Base-by-base conservation (phyloP, 1,140 invertebrate genomes). In the Drosophila orena region DNA sequence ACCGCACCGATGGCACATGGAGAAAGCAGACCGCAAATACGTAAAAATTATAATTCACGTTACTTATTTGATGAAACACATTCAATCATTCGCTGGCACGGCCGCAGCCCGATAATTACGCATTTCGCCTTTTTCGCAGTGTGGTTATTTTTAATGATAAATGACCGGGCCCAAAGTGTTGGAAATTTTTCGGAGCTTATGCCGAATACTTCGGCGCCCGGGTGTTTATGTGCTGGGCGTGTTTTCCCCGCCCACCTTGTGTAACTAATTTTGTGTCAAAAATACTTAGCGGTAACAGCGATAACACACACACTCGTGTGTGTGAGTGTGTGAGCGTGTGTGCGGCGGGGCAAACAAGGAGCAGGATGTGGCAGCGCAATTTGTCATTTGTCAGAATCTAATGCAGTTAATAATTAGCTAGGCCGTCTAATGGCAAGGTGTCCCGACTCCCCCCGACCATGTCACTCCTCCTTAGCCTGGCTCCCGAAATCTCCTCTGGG, bases 61-160 rank as follows among this genome's bases (percentile, higher is more conserved):
- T 88, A 88, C 76, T 79, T 89, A 88, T 88, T 88, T 88, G 83
- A 89, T 89, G 83, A 89, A 88, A 88, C 83, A 89, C 83, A 88
- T 88, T 88, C 83, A 86, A 86, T 88, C 81, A 86, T 81, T 86
- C 61, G 79, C 57, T 49, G 56, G 40, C 71, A 76, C 11, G 38
- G 52, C 57, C 57, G 37, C 81, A 85, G 76, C 61, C 79, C 84
- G 81, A 89, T 88, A 88, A 88, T 88, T 88, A 88, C 83, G 84
- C 79, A 89, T 83, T 88, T 76, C 75, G 56, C 43, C 52, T 54
- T 68, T 66, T 70, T 76, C 57, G 84, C 83, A 61, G 55, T 77
- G 60, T 86, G 68, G 75, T 83, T 88, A 88, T 83, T 88, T 88
- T 88, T 83, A 89, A 88, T 88, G 83, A 88, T 89, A 88, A 88